Evolutionary conservation across 2,113 vertebrate genomes (phyloP).

Genomic region (Microcebus tavaratra): DNA sequence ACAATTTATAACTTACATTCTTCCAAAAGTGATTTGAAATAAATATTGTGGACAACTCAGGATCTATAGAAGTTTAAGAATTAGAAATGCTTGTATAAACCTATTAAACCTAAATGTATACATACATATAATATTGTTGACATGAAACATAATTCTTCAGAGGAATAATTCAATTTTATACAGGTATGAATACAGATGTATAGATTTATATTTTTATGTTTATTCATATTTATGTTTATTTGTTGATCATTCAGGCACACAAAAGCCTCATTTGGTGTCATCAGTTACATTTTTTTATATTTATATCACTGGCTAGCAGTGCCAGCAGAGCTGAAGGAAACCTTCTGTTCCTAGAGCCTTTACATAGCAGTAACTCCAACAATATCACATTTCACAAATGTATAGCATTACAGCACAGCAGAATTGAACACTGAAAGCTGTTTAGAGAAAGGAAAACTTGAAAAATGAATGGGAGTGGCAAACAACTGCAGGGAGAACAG

Average conservation of each 20-base stretch:
- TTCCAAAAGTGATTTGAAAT: neutral
- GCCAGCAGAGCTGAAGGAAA: slow-evolving; percentile 15
- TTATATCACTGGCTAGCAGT: neutral
- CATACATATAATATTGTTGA: neutral
- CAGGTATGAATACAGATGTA: neutral
- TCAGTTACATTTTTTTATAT: neutral
- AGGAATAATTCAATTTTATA: neutral
- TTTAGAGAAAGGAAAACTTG: slow-evolving; percentile 5
- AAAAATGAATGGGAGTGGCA: slow-evolving; percentile 8
- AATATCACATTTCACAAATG: neutral
- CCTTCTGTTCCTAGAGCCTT: slow-evolving; percentile 22
- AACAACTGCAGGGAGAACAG: neutral
- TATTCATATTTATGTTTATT: neutral
- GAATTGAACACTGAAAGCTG: neutral
- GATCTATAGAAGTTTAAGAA: neutral
- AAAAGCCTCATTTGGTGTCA: neutral
- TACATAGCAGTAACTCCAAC: neutral
- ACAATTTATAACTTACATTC: slow-evolving; percentile 23
- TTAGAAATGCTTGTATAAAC: slow-evolving; percentile 4
- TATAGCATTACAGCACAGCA: neutral
- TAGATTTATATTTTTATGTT: neutral
- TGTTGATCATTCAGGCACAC: neutral
- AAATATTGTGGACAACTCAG: neutral
- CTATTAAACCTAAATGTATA: neutral
- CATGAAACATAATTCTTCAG: neutral